Conservation (phyloP, 2,888 invertebrate species). For the Argyra leucocephala region DNA sequence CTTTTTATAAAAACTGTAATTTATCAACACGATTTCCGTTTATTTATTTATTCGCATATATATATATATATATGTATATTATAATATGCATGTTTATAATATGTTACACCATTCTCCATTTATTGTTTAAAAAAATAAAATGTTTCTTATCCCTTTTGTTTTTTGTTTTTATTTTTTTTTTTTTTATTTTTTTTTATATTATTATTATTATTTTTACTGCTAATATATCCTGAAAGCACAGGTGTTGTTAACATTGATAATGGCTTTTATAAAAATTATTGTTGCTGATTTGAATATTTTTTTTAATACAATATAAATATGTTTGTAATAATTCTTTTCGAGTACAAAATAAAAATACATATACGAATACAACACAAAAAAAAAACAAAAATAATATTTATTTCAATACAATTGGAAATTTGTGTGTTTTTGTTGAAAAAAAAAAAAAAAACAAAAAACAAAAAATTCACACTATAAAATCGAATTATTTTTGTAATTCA, state of each 20-base stretch:
- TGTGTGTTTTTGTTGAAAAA: no score
- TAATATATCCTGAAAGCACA: slow-evolving; percentile 2
- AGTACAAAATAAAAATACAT: background rate
- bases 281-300: slow-evolving; percentile 5
- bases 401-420: background rate
- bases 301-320: background rate
- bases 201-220: background rate
- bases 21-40: background rate
- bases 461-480: no score
- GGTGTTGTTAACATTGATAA: slow-evolving; percentile 10
- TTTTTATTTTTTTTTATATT: background rate
- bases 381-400: background rate
- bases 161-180: background rate
- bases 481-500: no score
- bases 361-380: background rate
- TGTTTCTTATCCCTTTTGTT: background rate
- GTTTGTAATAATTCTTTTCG: background rate
- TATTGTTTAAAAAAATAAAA: background rate
- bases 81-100: background rate
- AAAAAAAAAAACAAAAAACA: no score
- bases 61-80: background rate
- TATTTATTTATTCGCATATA: background rate
- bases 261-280: slow-evolving; percentile 7
- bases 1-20: background rate
- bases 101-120: background rate